A percentile compares a stretch with the other conserved stretches of the same genome.
Evolutionary conservation across 2,113 vertebrate genomes (phyloP).

Genomic region (Neotragus pygmaeus): DNA sequence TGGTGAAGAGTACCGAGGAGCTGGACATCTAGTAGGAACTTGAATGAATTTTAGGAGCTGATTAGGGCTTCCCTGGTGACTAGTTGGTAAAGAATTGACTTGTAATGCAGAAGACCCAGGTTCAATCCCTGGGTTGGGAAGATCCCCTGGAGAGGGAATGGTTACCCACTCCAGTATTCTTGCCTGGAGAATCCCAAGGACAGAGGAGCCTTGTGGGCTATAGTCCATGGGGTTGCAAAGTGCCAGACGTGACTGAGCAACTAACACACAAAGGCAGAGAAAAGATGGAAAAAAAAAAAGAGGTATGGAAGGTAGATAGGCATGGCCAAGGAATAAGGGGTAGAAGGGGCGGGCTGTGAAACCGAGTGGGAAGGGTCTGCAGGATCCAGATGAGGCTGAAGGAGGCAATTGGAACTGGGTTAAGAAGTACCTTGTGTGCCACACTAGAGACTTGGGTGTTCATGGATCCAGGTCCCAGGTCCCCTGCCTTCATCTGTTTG

Average conservation of each 20-base stretch:
- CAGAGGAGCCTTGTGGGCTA: neutral
- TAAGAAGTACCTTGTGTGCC: neutral
- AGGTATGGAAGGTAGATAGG: neutral
- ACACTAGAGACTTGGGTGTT: neutral
- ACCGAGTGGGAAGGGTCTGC: neutral
- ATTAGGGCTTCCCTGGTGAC: neutral
- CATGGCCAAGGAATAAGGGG: neutral
- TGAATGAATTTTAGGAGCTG: neutral
- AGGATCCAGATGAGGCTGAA: neutral
- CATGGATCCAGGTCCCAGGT: neutral
- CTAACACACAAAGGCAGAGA: neutral
- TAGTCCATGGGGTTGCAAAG: neutral
- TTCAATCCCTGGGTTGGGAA: neutral
- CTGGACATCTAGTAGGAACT: neutral
- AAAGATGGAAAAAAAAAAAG: neutral
- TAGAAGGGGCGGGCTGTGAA: neutral
- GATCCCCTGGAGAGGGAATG: neutral
- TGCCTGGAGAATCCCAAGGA: neutral
- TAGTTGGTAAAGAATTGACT: neutral
- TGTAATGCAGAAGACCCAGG: neutral
- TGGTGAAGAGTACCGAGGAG: neutral
- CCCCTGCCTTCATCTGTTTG: neutral
- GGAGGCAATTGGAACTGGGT: neutral
- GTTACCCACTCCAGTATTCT: neutral
- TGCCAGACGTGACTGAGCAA: accelerated